phyloP scores from a whole-genome alignment of 1,140 invertebrate genomes.

The Latrodectus geometricus region DNA sequence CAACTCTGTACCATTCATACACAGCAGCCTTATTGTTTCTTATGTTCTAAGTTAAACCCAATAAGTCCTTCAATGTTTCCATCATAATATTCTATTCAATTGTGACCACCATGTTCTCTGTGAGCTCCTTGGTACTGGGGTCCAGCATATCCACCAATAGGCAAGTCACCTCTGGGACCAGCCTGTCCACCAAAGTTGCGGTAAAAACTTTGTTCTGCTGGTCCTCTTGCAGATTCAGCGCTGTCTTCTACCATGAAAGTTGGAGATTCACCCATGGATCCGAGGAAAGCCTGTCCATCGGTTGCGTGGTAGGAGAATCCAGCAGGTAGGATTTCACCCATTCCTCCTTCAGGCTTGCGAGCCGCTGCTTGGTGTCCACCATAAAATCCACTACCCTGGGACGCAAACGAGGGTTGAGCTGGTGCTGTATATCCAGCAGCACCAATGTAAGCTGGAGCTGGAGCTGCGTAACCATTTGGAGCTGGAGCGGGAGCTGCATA shows the following conservation, averaged over 20 bases:
- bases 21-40: too few species aligned
- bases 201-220: constrained; percentile 40
- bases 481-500: not conserved
- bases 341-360: not conserved
- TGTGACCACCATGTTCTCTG: constrained; percentile 34
- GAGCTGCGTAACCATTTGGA: not conserved
- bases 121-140: not conserved
- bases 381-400: not conserved
- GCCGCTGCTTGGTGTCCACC: not conserved
- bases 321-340: not conserved
- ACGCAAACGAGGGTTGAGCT: not conserved
- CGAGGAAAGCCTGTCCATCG: constrained; percentile 45
- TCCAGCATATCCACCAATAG: constrained; percentile 47
- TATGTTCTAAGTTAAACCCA: too few species aligned
- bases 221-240: constrained; percentile 2
- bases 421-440: not conserved
- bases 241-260: constrained; percentile 30
- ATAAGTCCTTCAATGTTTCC: too few species aligned
- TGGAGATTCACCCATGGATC: constrained; percentile 24
- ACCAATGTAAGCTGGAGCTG: not conserved
- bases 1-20: too few species aligned
- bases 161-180: constrained; percentile 15
- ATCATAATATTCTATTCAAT: not conserved
- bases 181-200: constrained; percentile 2
- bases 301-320: constrained; percentile 51